Percentiles rank a stretch among this genome's conserved stretches.
These are phyloP conservation scores for Hesperia comma DNA, from an alignment of 2,888 invertebrate genomes.

Conservation along the genomic window DNA sequence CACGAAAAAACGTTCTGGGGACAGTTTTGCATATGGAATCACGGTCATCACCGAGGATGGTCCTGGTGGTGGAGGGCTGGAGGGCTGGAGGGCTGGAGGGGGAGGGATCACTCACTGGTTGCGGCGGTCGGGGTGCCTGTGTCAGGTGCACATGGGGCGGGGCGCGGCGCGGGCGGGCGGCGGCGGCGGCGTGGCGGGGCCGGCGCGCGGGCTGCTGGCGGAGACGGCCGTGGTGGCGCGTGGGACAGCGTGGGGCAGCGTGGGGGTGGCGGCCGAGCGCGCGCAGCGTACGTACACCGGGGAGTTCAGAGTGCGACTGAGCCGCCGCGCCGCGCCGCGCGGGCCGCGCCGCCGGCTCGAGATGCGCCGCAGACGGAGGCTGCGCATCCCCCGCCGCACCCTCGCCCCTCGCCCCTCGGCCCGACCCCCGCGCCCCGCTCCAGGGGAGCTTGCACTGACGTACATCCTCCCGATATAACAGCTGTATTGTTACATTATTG, in stretches of 20 bases:
- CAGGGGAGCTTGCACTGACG: constrained; percentile 33
- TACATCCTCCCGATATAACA: constrained; percentile 14
- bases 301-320: constrained; percentile 62
- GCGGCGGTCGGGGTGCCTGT: constrained; percentile 47
- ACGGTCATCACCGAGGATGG: not conserved
- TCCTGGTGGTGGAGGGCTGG: not conserved
- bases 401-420: constrained; percentile 36
- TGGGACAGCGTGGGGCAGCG: constrained; percentile 48
- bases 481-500: too few relatives aligned
- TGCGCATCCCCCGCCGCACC: constrained; percentile 43
- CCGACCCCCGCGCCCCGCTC: constrained; percentile 36
- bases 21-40: too few relatives aligned
- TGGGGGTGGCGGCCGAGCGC: constrained; percentile 38
- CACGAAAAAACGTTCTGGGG: too few relatives aligned
- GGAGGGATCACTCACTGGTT: constrained; percentile 20
- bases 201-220: constrained; percentile 45
- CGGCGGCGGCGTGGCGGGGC: constrained; percentile 47
- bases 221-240: constrained; percentile 38
- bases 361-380: constrained; percentile 61
- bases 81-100: not conserved
- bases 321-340: constrained; percentile 42
- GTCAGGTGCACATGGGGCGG: constrained; percentile 69
- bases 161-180: constrained; percentile 46
- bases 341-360: constrained; percentile 30
- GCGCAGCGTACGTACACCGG: constrained; percentile 37